These are phyloP conservation scores for Morbakka virulenta DNA, from an alignment of 30 jellyfish, hydroid and myxozoan genomes.

Conservation along the genomic window DNA sequence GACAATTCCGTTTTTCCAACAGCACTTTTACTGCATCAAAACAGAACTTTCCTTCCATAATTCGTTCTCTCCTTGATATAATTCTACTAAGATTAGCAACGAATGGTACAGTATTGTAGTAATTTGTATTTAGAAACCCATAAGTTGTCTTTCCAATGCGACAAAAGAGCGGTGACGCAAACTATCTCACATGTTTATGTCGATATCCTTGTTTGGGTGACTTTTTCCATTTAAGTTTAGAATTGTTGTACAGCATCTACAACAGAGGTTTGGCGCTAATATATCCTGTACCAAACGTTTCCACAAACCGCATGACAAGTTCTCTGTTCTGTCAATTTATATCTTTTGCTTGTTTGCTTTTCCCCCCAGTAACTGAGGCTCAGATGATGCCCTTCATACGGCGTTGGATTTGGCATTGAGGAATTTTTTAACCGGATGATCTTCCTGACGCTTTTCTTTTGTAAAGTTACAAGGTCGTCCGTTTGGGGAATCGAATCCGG, in stretches of 20 bases:
- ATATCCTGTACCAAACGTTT: neutral
- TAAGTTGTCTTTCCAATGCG: neutral
- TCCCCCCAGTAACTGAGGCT: no score
- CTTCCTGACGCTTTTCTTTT: no score
- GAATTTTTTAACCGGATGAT: no score
- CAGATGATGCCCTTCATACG: no score
- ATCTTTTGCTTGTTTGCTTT: no score
- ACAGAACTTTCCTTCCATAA: neutral
- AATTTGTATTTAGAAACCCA: slow-evolving; percentile 25
- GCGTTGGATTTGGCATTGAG: no score
- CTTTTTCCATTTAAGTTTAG: neutral
- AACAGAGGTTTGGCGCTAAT: neutral
- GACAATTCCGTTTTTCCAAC: neutral
- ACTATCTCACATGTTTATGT: neutral
- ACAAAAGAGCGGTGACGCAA: neutral
- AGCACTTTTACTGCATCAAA: neutral
- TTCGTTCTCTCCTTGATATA: neutral
- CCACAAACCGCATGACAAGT: no score
- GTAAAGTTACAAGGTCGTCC: no score
- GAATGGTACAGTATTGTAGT: neutral
- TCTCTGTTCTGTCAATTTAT: no score
- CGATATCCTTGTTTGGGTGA: neutral
- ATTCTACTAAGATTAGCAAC: neutral
- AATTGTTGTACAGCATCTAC: neutral
- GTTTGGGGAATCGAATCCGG: no score